Base-by-base conservation (phyloP, 2,113 vertebrate genomes). In the Scartelaos histophorus region DNA sequence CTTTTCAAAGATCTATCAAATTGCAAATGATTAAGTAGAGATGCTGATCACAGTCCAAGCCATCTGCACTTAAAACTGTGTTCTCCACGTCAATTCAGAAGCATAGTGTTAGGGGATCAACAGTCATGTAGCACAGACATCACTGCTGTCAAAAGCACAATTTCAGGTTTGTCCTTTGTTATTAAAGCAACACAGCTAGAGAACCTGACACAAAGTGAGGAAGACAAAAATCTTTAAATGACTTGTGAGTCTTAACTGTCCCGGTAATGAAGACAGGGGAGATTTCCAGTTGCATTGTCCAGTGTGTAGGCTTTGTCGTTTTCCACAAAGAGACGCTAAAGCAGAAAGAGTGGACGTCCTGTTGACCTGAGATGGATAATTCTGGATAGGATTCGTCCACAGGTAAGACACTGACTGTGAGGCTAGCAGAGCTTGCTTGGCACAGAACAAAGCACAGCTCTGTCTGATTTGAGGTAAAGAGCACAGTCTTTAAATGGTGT, bases 391-490 rank as follows among this genome's bases (percentile, higher is more conserved):
- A 71, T 65, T 72, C 24, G 24, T 58, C 66, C 17, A 66, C 75
- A 75, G 78, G 79, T 83, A 86, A 90, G 85, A 90, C 89, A 84
- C 84, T 75, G 86, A 89, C 80, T 87, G 71, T 49, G 78, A 88
- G 80, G 69, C 81, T 78, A 66, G 70, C 78, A 87, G 29, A 21
- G 61, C 80, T 85, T 71, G 78, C 75, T 72, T 67, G 84, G 87
- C 71, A 75, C 74, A 76, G 83, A 82, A 77, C 67, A 82, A 75
- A 79, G 86, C 89, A 81, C 79, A 83, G 85, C 82, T 86, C 87
- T 84, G 84, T 85, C 76, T 86, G 82, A 86, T 83, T 84, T 88
- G 90, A 90, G 90, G 87, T 89, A 88, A 90, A 85, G 85, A 80
- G 79, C 78, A 67, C 74, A 80, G 82, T 77, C 76, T 74, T 81